These are phyloP conservation scores for Trissolcus japonicus DNA, from an alignment of 2,888 invertebrate genomes.

Conservation along the genomic window DNA sequence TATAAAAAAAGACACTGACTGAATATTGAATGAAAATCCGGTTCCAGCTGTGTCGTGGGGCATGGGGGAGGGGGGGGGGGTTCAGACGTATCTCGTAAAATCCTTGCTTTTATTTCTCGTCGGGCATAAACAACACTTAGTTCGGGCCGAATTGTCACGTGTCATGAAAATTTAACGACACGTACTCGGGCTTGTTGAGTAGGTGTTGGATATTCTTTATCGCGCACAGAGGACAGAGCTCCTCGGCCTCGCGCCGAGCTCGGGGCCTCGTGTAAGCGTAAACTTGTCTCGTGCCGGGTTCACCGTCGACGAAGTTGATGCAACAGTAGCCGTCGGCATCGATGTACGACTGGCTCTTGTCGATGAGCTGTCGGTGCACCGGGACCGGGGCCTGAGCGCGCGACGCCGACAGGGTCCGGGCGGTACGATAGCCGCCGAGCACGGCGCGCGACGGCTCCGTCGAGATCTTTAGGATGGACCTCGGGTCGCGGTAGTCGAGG, in stretches of 20 bases:
- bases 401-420: constrained; percentile 63
- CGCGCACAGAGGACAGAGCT: constrained; percentile 71
- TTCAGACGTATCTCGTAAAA: no score
- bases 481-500: constrained; percentile 74
- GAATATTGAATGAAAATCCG: no score
- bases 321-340: constrained; percentile 70
- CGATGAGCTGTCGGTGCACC: constrained; percentile 15
- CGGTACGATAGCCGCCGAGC: constrained; percentile 71
- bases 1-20: no score
- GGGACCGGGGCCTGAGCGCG: constrained; percentile 18
- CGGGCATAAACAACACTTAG: constrained; percentile 7
- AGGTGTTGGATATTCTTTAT: constrained; percentile 72
- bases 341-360: constrained; percentile 60
- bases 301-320: constrained; percentile 37
- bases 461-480: constrained; percentile 71
- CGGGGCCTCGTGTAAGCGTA: constrained; percentile 58
- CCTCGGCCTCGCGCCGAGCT: constrained; percentile 64
- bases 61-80: no score
- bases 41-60: no score
- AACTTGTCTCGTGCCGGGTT: constrained; percentile 8
- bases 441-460: constrained; percentile 71
- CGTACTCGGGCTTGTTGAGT: constrained; percentile 68
- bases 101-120: no score
- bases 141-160: constrained; percentile 60
- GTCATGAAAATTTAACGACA: constrained; percentile 62